These are phyloP conservation scores for Vultur gryphus DNA, from an alignment of 2,797 vertebrate genomes.

Conservation along the genomic window DNA sequence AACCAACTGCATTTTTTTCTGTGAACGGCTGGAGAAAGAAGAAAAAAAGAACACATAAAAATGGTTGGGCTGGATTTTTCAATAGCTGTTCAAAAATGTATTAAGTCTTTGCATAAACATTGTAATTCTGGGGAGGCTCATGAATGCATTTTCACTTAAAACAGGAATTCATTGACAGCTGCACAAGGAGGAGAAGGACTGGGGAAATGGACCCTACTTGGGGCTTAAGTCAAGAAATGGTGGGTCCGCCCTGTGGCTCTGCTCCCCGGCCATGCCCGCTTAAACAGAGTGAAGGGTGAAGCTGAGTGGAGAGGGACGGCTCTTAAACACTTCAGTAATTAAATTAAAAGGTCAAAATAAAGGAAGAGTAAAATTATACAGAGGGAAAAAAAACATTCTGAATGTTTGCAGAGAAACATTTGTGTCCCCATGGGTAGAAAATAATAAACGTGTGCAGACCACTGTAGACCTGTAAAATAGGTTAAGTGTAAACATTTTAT, in stretches of 20 bases:
- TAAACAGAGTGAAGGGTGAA: not conserved
- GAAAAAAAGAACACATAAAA: conserved; percentile 38
- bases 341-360: not conserved
- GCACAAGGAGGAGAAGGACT: not conserved
- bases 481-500: not conserved
- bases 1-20: conserved; percentile 92
- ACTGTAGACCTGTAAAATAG: not conserved
- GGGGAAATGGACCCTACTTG: not conserved
- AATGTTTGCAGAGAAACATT: not conserved
- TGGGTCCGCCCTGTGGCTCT: not conserved
- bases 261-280: not conserved
- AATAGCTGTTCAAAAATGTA: not conserved
- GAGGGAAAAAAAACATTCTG: not conserved
- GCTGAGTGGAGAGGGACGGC: not conserved
- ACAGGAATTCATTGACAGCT: not conserved
- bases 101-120: not conserved
- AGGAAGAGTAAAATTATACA: not conserved
- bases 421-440: not conserved
- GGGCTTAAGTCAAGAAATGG: not conserved
- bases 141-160: conserved; percentile 14
- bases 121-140: not conserved
- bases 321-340: not conserved
- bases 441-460: not conserved
- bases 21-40: conserved; percentile 80
- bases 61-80: not conserved